Conservation (phyloP, 2,113 vertebrate species). For the Hippolais icterina region DNA sequence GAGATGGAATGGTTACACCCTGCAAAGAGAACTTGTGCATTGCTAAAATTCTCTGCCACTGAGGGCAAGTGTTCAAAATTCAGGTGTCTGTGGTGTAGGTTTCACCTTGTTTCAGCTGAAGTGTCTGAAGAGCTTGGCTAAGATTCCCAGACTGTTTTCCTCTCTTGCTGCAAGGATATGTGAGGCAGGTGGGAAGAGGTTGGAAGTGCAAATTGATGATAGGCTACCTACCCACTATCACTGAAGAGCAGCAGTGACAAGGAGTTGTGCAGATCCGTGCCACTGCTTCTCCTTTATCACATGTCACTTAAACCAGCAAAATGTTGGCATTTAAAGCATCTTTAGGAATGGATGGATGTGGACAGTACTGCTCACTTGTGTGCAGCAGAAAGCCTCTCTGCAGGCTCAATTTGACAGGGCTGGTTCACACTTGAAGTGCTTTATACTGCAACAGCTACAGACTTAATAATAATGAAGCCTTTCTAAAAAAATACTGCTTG, state of each 20-base stretch:
- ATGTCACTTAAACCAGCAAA: background rate
- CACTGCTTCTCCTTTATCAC: background rate
- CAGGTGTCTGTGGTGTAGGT: background rate
- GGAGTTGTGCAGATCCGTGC: background rate
- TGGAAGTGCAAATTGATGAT: background rate
- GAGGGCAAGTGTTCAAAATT: background rate
- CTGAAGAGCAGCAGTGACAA: background rate
- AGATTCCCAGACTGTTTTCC: background rate
- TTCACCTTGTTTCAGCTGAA: background rate
- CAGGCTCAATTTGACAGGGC: background rate
- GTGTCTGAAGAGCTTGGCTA: background rate
- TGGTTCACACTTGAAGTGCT: background rate
- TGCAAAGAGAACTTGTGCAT: background rate
- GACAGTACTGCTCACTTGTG: background rate
- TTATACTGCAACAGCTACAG: background rate
- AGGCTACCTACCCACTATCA: background rate
- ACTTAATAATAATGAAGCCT: background rate
- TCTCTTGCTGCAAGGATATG: background rate
- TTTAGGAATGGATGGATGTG: background rate
- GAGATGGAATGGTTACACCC: background rate
- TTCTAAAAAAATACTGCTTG: background rate
- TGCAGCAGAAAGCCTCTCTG: background rate
- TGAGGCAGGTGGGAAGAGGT: background rate
- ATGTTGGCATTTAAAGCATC: background rate
- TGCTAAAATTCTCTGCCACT: background rate